Evolutionary conservation across 2,113 vertebrate species (phyloP).

Genomic region (Equus quagga): DNA sequence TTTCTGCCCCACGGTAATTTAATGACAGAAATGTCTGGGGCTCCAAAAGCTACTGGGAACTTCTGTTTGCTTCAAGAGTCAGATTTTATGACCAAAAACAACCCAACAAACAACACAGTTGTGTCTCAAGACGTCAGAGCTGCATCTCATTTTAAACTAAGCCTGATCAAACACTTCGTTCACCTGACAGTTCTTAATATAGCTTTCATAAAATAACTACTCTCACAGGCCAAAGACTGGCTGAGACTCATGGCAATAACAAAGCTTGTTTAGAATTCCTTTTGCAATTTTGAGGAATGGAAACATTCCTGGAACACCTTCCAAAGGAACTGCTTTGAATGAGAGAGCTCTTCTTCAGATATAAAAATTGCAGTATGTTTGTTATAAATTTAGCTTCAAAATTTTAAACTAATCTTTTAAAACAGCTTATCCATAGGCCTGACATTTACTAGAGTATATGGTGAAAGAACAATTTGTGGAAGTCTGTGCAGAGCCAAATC

Average conservation of each 20-base stretch:
- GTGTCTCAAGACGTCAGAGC: background rate
- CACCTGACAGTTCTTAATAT: background rate
- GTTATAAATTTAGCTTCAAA: slow-evolving; percentile 12
- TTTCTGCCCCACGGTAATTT: background rate
- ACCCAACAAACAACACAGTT: background rate
- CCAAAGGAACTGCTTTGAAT: background rate
- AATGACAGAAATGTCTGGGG: background rate
- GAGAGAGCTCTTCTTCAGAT: background rate
- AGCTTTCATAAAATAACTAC: background rate
- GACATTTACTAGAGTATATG: background rate
- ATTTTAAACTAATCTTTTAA: background rate
- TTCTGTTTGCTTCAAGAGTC: background rate
- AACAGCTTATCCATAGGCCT: background rate
- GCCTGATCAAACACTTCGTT: background rate
- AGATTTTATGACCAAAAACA: background rate
- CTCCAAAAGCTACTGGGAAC: background rate
- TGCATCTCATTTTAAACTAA: background rate
- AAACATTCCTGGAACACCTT: background rate
- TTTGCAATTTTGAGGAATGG: background rate
- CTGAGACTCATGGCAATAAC: background rate
- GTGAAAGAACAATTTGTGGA: background rate
- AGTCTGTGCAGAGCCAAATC: background rate
- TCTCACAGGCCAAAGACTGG: background rate
- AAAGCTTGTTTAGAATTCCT: background rate
- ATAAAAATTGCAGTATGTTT: background rate